A percentile compares a stretch with the other conserved stretches of the same genome.
These are phyloP conservation scores for Mesorhabditis belari DNA, from an alignment of 2,888 invertebrate species.

Conservation along the genomic window DNA sequence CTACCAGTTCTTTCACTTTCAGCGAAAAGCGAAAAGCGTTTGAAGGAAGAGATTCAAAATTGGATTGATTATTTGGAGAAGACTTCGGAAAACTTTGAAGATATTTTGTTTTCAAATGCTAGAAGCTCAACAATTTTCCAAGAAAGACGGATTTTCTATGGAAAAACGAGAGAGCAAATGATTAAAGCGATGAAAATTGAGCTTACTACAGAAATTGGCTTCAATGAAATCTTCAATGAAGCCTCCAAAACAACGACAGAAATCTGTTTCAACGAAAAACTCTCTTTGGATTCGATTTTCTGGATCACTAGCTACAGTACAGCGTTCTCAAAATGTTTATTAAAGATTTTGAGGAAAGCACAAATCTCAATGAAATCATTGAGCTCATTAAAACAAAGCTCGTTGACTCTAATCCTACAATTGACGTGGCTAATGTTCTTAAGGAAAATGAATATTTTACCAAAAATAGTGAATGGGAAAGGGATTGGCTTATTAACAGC, in stretches of 20 bases:
- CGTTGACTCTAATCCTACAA: background rate
- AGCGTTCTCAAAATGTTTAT: background rate
- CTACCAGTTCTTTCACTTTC: slow-evolving; percentile 23
- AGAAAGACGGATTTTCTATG: too few relatives aligned
- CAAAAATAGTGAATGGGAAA: background rate
- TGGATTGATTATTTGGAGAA: slow-evolving; percentile 15
- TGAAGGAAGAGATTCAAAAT: slow-evolving; percentile 16
- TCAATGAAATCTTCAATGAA: too few relatives aligned
- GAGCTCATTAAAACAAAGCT: too few relatives aligned
- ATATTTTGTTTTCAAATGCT: slow-evolving; percentile 27
- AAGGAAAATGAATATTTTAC: background rate
- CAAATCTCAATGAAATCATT: too few relatives aligned
- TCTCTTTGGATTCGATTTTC: background rate
- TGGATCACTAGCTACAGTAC: background rate
- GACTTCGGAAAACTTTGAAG: slow-evolving; percentile 7
- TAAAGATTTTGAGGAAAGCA: background rate
- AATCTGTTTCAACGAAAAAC: background rate
- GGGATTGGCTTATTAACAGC: background rate
- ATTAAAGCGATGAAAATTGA: too few relatives aligned
- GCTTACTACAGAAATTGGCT: too few relatives aligned
- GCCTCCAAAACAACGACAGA: background rate
- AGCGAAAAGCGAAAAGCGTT: slow-evolving; percentile 18
- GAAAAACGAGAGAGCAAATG: too few relatives aligned
- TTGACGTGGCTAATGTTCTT: background rate
- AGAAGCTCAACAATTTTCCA: too few relatives aligned